phyloP scores from a whole-genome alignment of 37 sponge, comb jelly and placozoan genomes.

The Aphrocallistes beatrix region DNA sequence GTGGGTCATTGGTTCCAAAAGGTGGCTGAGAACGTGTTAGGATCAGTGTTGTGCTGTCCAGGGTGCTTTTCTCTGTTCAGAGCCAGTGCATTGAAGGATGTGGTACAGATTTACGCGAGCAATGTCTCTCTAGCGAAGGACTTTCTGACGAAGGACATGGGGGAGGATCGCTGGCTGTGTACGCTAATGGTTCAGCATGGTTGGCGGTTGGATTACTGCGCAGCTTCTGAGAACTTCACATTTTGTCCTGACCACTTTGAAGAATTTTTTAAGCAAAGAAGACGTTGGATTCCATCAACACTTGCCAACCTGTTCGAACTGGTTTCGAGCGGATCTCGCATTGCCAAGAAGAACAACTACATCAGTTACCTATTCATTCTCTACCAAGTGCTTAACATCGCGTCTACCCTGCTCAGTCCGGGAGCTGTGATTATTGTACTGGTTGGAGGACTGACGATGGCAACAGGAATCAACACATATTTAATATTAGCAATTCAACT shows the following conservation, averaged over 20 bases:
- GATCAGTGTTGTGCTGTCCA: slow-evolving; percentile 80
- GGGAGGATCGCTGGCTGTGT: slow-evolving; percentile 89
- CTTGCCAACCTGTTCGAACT: slow-evolving; percentile 59
- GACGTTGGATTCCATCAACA: slow-evolving; percentile 80
- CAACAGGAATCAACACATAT: slow-evolving; percentile 23
- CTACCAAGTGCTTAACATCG: slow-evolving; percentile 53
- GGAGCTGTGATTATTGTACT: slow-evolving; percentile 65
- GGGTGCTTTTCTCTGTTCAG: slow-evolving; percentile 75
- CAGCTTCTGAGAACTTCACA: slow-evolving; percentile 57
- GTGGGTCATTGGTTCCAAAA: slow-evolving; percentile 80
- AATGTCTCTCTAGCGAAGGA: slow-evolving; percentile 49
- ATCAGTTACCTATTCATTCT: slow-evolving; percentile 54
- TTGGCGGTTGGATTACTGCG: slow-evolving; percentile 72
- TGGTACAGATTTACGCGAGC: slow-evolving; percentile 44
- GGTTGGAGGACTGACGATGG: slow-evolving; percentile 40
- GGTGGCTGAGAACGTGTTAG: slow-evolving; percentile 65
- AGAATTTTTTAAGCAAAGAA: slow-evolving; percentile 76
- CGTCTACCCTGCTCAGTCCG: slow-evolving; percentile 61
- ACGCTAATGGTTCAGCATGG: slow-evolving; percentile 73
- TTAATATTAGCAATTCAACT: background rate
- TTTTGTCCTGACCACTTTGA: slow-evolving; percentile 65
- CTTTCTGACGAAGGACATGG: slow-evolving; percentile 87
- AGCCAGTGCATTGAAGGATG: slow-evolving; percentile 46
- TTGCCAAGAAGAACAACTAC: slow-evolving; percentile 44
- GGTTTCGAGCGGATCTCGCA: slow-evolving; percentile 25